Evolutionary conservation across 2,888 invertebrate genomes (phyloP), one percentile per base, ranked within the genome.

Genomic region (Eupithecia inturbata): DNA sequence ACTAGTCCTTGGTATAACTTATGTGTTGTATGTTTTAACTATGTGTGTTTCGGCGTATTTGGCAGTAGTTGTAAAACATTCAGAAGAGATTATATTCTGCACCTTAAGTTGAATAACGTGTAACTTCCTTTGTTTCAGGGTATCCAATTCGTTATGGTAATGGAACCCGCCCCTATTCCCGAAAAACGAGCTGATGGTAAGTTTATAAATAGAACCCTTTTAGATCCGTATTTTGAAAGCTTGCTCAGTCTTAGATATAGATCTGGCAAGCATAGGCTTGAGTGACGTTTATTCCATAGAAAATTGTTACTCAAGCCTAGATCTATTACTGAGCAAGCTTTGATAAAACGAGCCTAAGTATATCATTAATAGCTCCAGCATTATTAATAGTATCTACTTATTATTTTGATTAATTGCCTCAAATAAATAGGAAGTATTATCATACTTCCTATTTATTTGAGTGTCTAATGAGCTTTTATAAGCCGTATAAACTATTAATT

Each of bases 121-220:
- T 66, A 33, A 12, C 60, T 57, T 81, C 76, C 78, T 80, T 81
- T 86, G 86, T 92, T 91, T 49, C 89, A 93, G 93, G 87, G 82
- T 85, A 78, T 78, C 80, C 83, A 76, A 82, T 77, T 84, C 87
- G 87, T 81, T 77, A 94, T 94, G 94, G 94, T 94, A 85, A 92
- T 93, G 90, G 94, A 93, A 88, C 92, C 93, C 63, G 90, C 93
- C 82, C 91, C 93, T 45, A 91, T 93, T 76, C 82, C 91, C 79
- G 92, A 90, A 77, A 92, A 93, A 81, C 92, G 84, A 73, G 82
- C 86, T 67, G 94, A 93, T 84, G 94, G 94, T 93, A 87, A 31
- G 63, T 64, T n/a, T 33, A 64, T 57, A 26, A 91, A 80, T 84
- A 82, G 57, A 64, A 60, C 41, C 16, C 68, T 70, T 66, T 72